phyloP scores from a whole-genome alignment of 2,797 vertebrate species.

The Trachurus trachurus region DNA sequence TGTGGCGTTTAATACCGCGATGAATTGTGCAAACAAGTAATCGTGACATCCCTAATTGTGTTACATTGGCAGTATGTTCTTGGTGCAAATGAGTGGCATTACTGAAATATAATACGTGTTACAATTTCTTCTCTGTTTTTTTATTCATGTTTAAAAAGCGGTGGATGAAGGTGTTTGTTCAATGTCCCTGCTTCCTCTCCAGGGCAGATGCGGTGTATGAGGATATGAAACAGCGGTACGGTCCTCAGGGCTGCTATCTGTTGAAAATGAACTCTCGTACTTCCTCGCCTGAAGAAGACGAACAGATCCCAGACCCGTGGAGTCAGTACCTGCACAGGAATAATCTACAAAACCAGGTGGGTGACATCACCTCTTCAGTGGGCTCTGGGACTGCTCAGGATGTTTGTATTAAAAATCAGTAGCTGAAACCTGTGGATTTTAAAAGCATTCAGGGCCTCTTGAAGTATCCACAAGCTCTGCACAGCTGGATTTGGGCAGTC shows the following conservation, averaged over 20 bases:
- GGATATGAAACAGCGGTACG: conserved; percentile 98
- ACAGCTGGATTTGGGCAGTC: too few relatives aligned
- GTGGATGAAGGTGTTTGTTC: too few relatives aligned
- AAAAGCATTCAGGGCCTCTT: too few relatives aligned
- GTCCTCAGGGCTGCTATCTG: conserved; percentile 96
- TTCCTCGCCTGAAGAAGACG: conserved; percentile 87
- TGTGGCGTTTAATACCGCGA: too few relatives aligned
- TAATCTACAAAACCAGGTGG: conserved; percentile 90
- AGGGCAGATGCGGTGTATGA: conserved; percentile 96
- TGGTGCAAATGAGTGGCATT: neutral
- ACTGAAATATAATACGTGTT: neutral
- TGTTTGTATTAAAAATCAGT: too few relatives aligned
- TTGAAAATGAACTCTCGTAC: conserved; percentile 96
- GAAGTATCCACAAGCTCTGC: too few relatives aligned
- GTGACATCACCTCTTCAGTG: neutral
- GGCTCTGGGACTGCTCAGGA: neutral
- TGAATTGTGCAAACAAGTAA: too few relatives aligned
- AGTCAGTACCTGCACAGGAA: conserved; percentile 97
- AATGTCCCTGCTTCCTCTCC: conserved; percentile 29
- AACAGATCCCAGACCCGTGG: conserved; percentile 99
- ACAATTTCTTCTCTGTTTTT: neutral
- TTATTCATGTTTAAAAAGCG: neutral
- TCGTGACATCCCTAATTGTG: too few relatives aligned
- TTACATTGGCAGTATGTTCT: too few relatives aligned
- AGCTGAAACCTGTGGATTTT: too few relatives aligned